A percentile compares a stretch with the other conserved stretches of the same genome.
Evolutionary conservation across 2,888 invertebrate species (phyloP).

Genomic region (Mayetiola destructor): DNA sequence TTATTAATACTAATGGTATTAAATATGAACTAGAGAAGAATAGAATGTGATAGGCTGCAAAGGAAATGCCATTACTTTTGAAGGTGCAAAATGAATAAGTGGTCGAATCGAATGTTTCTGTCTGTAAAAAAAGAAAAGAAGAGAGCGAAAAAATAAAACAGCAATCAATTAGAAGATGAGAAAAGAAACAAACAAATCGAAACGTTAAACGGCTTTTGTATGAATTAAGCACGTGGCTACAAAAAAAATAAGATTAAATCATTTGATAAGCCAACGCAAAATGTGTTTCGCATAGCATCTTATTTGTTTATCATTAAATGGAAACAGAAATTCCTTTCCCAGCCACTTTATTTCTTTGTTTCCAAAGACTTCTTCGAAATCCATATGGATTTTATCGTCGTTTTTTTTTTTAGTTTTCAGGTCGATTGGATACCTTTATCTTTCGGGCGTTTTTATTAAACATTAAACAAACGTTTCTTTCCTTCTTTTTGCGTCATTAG

Average conservation of each 20-base stretch:
- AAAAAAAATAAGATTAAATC: not conserved
- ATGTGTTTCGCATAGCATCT: too few species aligned
- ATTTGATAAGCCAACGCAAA: too few species aligned
- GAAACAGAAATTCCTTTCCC: not conserved
- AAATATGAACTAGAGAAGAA: conserved; percentile 79
- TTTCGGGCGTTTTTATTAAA: too few species aligned
- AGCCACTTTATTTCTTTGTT: not conserved
- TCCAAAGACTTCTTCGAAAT: not conserved
- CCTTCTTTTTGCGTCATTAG: too few species aligned
- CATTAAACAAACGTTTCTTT: too few species aligned
- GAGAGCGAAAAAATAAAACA: not conserved
- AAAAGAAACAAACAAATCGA: not conserved
- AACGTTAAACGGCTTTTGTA: too few species aligned
- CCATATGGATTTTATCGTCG: too few species aligned
- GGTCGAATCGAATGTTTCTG: not conserved
- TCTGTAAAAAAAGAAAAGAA: not conserved
- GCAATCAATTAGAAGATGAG: not conserved
- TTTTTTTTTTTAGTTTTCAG: too few species aligned
- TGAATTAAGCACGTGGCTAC: not conserved
- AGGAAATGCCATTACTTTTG: conserved; percentile 38
- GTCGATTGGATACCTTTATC: too few species aligned
- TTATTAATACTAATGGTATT: conserved; percentile 71
- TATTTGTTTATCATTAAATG: not conserved
- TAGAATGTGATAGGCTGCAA: conserved; percentile 43
- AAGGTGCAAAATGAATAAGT: conserved; percentile 37